phyloP scores from a whole-genome alignment of 2,888 invertebrate species.

The Apotomis betuletana region DNA sequence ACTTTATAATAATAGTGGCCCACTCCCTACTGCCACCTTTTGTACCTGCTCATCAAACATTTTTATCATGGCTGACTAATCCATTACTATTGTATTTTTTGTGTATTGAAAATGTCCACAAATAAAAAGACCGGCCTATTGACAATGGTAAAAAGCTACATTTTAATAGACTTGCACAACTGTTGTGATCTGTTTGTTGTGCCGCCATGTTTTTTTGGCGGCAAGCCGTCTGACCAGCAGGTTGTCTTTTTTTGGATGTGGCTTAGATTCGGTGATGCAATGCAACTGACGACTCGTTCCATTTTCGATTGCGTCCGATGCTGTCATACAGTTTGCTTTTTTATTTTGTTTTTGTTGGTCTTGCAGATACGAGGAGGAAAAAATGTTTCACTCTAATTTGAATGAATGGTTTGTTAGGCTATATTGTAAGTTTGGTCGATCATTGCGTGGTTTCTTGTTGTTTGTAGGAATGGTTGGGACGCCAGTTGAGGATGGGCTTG shows the following conservation, averaged over 20 bases:
- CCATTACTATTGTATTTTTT: no score
- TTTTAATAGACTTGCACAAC: background rate
- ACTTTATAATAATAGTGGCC: no score
- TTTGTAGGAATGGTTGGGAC: background rate
- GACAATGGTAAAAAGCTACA: no score
- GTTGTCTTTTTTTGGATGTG: conserved; percentile 25
- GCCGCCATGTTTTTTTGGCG: conserved; percentile 59
- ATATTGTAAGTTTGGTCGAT: background rate
- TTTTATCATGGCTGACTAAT: no score
- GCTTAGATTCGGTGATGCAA: conserved; percentile 39
- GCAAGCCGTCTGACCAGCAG: conserved; percentile 65
- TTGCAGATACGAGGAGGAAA: conserved; percentile 7
- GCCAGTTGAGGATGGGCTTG: background rate
- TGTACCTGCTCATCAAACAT: no score
- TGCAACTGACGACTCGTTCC: conserved; percentile 1
- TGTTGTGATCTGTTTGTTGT: conserved; percentile 22
- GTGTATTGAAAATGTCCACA: no score
- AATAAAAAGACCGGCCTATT: no score
- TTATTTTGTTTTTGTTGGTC: conserved; percentile 6
- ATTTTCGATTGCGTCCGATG: conserved; percentile 29
- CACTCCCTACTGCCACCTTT: no score
- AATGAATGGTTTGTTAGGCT: background rate
- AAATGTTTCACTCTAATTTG: conserved; percentile 7
- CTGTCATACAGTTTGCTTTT: conserved; percentile 22
- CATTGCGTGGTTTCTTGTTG: background rate